Evolutionary conservation across 2,888 invertebrate genomes (phyloP).

Genomic region (Bellardia bayeri): DNA sequence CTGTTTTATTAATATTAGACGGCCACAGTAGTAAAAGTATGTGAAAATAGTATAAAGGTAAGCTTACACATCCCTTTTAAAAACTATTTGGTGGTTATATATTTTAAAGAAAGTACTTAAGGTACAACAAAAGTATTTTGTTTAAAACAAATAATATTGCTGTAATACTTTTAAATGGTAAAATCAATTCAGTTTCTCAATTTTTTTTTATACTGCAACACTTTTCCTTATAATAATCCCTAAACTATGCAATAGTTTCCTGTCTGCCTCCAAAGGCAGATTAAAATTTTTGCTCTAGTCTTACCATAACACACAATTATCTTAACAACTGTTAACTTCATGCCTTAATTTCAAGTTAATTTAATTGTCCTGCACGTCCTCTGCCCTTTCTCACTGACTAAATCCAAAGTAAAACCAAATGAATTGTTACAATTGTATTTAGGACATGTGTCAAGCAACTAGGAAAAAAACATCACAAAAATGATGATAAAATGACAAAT

Average conservation of each 20-base stretch:
- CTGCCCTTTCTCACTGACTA: not conserved
- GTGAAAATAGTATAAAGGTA: too few relatives aligned
- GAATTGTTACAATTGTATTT: conserved; percentile 14
- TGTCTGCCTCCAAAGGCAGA: not conserved
- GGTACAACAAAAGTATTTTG: too few relatives aligned
- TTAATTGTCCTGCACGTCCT: conserved; percentile 11
- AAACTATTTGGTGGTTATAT: too few relatives aligned
- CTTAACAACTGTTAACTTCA: not conserved
- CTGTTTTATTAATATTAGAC: too few relatives aligned
- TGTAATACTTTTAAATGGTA: too few relatives aligned
- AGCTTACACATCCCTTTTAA: too few relatives aligned
- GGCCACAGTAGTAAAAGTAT: too few relatives aligned
- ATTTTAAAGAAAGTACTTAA: too few relatives aligned
- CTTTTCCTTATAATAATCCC: not conserved
- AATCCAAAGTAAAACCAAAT: conserved; percentile 24
- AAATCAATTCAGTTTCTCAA: too few relatives aligned
- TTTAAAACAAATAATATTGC: too few relatives aligned
- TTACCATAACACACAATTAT: not conserved
- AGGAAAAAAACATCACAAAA: not conserved
- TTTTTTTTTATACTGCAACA: too few relatives aligned
- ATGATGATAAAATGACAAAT: conserved; percentile 44
- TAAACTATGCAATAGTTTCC: conserved; percentile 19
- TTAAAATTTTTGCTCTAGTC: not conserved
- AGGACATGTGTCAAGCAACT: not conserved
- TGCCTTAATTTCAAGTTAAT: conserved; percentile 37